Base-by-base conservation (phyloP, 2,113 vertebrate species). In the Epinephelus cyanopodus region DNA sequence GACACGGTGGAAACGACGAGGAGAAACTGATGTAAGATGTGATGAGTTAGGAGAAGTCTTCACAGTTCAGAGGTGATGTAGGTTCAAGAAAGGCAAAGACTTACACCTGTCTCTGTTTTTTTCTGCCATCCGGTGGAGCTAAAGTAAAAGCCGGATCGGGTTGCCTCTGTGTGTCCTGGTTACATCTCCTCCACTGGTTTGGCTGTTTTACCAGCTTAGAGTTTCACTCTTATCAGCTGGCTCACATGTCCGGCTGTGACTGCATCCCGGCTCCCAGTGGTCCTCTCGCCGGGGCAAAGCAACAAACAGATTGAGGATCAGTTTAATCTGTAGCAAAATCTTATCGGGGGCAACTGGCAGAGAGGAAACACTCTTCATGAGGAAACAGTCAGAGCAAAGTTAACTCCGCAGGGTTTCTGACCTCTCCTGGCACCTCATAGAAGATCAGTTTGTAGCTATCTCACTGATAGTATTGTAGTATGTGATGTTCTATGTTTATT, bases 191-290 rank as follows among this genome's bases (percentile, higher is more conserved):
- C 42, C 52, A 42, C 67, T 79, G 67, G 67, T 87, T 87, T 42
- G 65, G 69, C 79, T 87, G 79, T 79, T 90, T 75, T 57, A 69
- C 81, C 79, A 85, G 90, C 82, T 89, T 93, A 82, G 84, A 83
- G 91, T 96, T 94, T 95, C 94, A 92, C 74, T 82, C 89, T 92
- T 93, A 93, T 95, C 93, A 83, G 79, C 68, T 48, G 73, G 79
- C 86, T 94, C 92, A 87, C 87, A 86, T 93, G 89, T 93, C 92
- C 65, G 21, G 58, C 67, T 77, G 85, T 61, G 80, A 64, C 86
- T 50, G 42, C 17, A 73, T 72, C 84, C 77, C 37, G 74, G 70
- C 79, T 85, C 81, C 81, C 76, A 45, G 71, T 79, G 82, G 69
- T 84, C 63, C 65, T 57, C 37, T 62, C 13, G 9, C 37, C 13